Evolutionary conservation across 2,797 vertebrate species (phyloP), one percentile per base, ranked within the genome.

Genomic region (Chloroceryle amazona): DNA sequence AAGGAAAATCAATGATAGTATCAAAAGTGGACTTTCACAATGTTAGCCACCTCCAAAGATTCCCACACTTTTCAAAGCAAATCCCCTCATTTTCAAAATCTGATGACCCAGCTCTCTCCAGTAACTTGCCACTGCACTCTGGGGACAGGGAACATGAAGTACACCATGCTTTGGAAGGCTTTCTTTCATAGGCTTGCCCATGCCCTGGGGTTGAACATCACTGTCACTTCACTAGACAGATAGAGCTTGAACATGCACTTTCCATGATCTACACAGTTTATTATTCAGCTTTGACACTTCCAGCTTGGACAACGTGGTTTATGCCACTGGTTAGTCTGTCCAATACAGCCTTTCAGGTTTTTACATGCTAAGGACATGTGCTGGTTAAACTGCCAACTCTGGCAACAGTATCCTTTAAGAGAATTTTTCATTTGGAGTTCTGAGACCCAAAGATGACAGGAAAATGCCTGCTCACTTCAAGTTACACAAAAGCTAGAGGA

Each of bases 11-110:
- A 3, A 93, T 86, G 82, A 93, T 76, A 16, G 41, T 92, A 81
- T 67, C 81, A 72, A 16, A 93, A 82, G 19, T 16, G 39, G 81
- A 72, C 62, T 94, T 92, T 89, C 61, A 81, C 35, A 88, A 86
- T 16, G 15, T 26, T 47, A 90, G 33, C 62, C 81, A 90, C 90
- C 78, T 88, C 66, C 88, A 86, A 39, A 94, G 52, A n/a, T 82
- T 92, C 51, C 65, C 80, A 80, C 49, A 47, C 37, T 81, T 90
- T 55, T 46, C 52, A 54, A 39, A 90, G 67, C 19, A 92, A 90
- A 94, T 54, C 37, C 11, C 31, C 8, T 76, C 28, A 47, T 91
- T 73, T 93, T 6, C 49, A 81, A 87, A 91, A 65, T 47, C 42
- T 44, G 42, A 61, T 89, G 80, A 83, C 61, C 58, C 72, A 65